Percentiles rank a stretch among this genome's conserved stretches.
These are phyloP conservation scores for Subanguina moxae DNA, from an alignment of 1,140 invertebrate species.

Conservation along the genomic window DNA sequence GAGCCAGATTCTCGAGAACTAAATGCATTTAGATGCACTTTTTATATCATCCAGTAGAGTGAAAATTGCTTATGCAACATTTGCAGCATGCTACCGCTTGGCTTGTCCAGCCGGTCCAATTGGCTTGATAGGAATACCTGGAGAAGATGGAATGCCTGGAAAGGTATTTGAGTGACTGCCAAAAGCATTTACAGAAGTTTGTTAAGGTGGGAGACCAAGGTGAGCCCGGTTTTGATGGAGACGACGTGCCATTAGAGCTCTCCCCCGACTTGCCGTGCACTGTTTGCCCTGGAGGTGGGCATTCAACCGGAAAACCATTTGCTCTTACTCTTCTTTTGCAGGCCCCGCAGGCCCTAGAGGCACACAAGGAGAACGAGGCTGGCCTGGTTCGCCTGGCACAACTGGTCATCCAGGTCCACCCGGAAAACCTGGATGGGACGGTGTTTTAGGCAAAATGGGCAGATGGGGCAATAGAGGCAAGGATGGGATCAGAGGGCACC, in stretches of 20 bases:
- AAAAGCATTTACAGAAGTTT: too few relatives aligned
- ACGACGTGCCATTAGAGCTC: background rate
- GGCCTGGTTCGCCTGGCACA: background rate
- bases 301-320: background rate
- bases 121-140: background rate
- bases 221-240: background rate
- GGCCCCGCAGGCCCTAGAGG: background rate
- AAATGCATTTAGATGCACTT: too few relatives aligned
- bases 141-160: background rate
- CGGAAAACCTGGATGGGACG: background rate
- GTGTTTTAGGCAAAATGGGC: background rate
- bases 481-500: background rate
- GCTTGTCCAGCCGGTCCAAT: slow-evolving; percentile 1
- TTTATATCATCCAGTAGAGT: too few relatives aligned
- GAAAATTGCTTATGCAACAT: background rate
- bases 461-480: background rate
- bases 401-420: background rate
- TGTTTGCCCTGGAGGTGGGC: background rate
- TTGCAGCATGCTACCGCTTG: background rate
- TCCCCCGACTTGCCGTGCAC: background rate
- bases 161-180: background rate
- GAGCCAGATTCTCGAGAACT: too few relatives aligned
- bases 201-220: background rate
- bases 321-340: background rate
- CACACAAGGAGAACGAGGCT: background rate